A percentile compares a stretch with the other conserved stretches of the same genome.
These are phyloP conservation scores for Iselma pallidipennis DNA, from an alignment of 2,888 invertebrate species.

Conservation along the genomic window DNA sequence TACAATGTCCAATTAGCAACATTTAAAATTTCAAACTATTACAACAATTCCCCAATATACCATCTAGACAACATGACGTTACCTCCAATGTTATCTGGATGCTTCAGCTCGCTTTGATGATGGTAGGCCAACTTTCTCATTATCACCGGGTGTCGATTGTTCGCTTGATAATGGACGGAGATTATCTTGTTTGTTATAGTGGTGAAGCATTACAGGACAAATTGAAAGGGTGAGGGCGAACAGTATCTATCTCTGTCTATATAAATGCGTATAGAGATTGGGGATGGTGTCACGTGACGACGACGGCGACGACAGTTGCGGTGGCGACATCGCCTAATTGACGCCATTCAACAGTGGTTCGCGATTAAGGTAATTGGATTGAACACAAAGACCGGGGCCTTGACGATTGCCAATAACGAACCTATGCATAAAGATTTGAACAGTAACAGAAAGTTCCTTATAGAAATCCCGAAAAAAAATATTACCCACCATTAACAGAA, in stretches of 20 bases:
- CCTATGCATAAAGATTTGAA: constrained; percentile 39
- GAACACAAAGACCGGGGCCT: constrained; percentile 48
- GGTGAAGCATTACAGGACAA: neutral
- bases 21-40: neutral
- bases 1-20: neutral
- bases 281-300: constrained; percentile 35
- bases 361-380: constrained; percentile 55
- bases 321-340: constrained; percentile 49
- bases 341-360: constrained; percentile 52
- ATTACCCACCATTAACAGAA: neutral
- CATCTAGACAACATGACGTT: neutral
- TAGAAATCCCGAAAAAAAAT: neutral
- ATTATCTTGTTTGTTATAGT: constrained; percentile 17
- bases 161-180: constrained; percentile 14
- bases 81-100: neutral
- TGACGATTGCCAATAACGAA: constrained; percentile 48
- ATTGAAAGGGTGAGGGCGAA: neutral
- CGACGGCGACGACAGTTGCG: constrained; percentile 30
- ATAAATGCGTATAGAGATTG: neutral
- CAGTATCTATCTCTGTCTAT: neutral
- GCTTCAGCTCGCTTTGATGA: neutral
- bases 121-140: neutral
- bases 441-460: neutral
- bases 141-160: neutral
- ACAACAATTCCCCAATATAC: too few species aligned